Percentiles rank a stretch among this genome's conserved stretches.
These are phyloP conservation scores for Emys orbicularis DNA, from an alignment of 2,797 vertebrate species.

Conservation along the genomic window DNA sequence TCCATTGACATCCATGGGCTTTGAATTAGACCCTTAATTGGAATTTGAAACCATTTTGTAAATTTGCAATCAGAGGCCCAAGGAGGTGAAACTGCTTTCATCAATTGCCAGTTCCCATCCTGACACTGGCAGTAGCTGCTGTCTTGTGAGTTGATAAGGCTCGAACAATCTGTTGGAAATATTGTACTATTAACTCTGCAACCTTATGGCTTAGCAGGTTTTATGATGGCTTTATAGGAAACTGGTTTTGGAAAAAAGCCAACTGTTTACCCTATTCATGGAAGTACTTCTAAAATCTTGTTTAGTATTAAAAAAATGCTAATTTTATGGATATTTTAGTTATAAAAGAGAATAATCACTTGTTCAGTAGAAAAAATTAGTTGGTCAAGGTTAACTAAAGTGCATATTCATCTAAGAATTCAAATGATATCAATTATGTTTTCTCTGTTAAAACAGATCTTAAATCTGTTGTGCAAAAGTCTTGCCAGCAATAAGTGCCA, in stretches of 20 bases:
- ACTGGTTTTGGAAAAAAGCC: conserved; percentile 22
- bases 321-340: conserved; percentile 10
- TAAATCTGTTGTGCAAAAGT: not conserved
- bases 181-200: conserved; percentile 26
- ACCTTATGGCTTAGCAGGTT: conserved; percentile 9
- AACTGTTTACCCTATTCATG: not conserved
- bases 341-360: not conserved
- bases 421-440: not conserved
- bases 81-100: not conserved
- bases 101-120: not conserved
- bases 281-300: conserved; percentile 14
- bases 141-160: not conserved
- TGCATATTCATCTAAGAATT: not conserved
- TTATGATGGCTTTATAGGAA: conserved; percentile 47
- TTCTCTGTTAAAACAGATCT: not conserved
- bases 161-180: not conserved
- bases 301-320: conserved; percentile 28
- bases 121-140: not conserved
- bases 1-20: not conserved
- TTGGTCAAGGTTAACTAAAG: not conserved
- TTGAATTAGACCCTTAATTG: not conserved
- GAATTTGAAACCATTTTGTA: not conserved
- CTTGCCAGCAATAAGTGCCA: not conserved
- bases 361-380: conserved; percentile 6
- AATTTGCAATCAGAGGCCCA: not conserved